phyloP scores from a whole-genome alignment of 2,888 invertebrate genomes.

The Carabus problematicus region DNA sequence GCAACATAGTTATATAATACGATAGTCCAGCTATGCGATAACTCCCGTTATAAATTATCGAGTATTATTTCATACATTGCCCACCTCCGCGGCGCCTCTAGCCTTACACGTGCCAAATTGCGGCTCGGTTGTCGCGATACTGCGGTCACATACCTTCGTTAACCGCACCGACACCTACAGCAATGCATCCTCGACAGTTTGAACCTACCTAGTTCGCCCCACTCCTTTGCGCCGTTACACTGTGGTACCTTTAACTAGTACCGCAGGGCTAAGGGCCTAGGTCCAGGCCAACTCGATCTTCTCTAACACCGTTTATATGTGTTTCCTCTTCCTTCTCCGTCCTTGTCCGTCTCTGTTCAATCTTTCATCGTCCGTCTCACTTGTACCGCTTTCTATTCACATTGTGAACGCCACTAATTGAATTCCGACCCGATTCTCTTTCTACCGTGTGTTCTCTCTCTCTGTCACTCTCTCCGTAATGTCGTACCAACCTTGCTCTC shows the following conservation, averaged over 20 bases:
- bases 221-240: neutral
- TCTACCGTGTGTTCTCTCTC: neutral
- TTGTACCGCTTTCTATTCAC: conserved; percentile 14
- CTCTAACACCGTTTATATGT: neutral
- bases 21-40: no score
- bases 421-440: conserved; percentile 51
- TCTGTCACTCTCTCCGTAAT: neutral
- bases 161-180: conserved; percentile 8
- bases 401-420: conserved; percentile 53
- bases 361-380: conserved; percentile 9
- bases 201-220: neutral
- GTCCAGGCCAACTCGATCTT: no score
- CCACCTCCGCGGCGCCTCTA: no score
- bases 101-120: no score
- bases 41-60: no score
- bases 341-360: neutral
- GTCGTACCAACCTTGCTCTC: neutral
- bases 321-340: neutral
- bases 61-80: no score
- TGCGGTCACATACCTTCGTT: conserved; percentile 2
- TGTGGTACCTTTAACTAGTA: conserved; percentile 6
- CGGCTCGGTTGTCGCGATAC: no score
- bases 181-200: neutral
- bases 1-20: no score
- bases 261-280: neutral